Base-by-base conservation (phyloP, 1,140 invertebrate genomes). In the Magallana gigas region DNA sequence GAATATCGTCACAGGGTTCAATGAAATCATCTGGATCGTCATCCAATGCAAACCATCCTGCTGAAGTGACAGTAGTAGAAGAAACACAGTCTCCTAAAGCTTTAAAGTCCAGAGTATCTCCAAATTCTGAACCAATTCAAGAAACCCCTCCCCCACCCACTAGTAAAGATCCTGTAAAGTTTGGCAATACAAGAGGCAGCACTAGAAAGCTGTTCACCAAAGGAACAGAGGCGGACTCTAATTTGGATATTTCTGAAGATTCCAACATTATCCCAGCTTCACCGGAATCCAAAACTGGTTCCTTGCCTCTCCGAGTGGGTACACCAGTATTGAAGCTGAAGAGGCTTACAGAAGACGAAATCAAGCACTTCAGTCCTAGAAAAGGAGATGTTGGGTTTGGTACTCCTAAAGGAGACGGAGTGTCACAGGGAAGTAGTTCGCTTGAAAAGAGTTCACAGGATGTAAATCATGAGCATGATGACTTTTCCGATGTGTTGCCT, bases 41-140 rank as follows among this genome's bases (percentile, higher is more conserved):
- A 64, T 16, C 14, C 6, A 60, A 4, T 6, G 48, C n/a, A 57
- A 57, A 23, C 29, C 6, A 83, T 11, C 48, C 68, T 29, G 23
- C 36, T 4, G 64, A 80, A 23, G 83, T 89, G 29, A 89, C 90
- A 5, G 57, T 93, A 7, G 92, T 92, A 8, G 92, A 93, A 83
- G 92, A 93, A 57, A 93, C 92, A 1, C 91, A 90, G 82, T 92
- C 92, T 5, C 92, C 92, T 3, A 88, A 86, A 64, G 91, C 90
- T 57, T 71, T 89, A 76, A 76, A 36, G 23, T 9, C 57, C 1
- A 23, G 80, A 81, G n/a, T 80, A 59, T 87, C 59, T 4, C 57
- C 16, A 48, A 36, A 60, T 29, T 56, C 57, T 1, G 36, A 57
- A 18, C 90, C 91, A 0, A 81, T 92, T 11, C 76, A 87, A 80